phyloP scores from a whole-genome alignment of 2,113 vertebrate species.

The Clinocottus analis region DNA sequence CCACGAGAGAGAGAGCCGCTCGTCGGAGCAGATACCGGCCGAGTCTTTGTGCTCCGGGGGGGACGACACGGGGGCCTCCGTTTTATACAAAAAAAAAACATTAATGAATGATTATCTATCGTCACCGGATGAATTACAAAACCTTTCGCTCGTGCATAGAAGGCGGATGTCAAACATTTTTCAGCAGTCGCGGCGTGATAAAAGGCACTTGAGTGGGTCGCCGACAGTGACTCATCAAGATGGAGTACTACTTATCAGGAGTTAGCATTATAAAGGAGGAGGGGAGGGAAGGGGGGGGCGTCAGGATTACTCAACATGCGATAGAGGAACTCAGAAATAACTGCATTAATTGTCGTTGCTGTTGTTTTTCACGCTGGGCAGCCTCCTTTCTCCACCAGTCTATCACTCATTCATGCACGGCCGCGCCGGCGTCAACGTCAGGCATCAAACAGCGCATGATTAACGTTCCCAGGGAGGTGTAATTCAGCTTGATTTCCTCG shows the following conservation, averaged over 20 bases:
- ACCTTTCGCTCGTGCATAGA: conserved; percentile 27
- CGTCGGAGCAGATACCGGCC: conserved; percentile 43
- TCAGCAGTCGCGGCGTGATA: not conserved
- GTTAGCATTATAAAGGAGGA: not conserved
- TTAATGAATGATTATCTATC: conserved; percentile 15
- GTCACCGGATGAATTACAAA: conserved; percentile 26
- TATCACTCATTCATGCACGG: not conserved
- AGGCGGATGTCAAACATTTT: conserved; percentile 25
- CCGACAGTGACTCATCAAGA: conserved; percentile 27
- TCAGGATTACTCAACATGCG: too few species aligned
- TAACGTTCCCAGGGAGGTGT: conserved; percentile 43
- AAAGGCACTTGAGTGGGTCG: conserved; percentile 27
- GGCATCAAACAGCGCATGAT: conserved; percentile 31
- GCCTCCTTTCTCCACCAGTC: conserved; percentile 1
- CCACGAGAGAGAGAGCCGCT: conserved; percentile 31
- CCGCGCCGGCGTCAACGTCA: conserved; percentile 12
- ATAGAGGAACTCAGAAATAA: conserved; percentile 12
- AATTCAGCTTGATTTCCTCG: conserved; percentile 51
- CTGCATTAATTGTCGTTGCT: not conserved
- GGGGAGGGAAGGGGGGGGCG: too few species aligned
- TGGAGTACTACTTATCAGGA: conserved; percentile 23
- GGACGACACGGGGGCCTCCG: not conserved
- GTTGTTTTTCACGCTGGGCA: conserved; percentile 4
- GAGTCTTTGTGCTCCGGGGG: conserved; percentile 45
- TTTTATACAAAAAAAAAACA: conserved; percentile 26